Evolutionary conservation across 2,888 invertebrate genomes (phyloP).

Genomic region (Allophyes oxyacanthae): DNA sequence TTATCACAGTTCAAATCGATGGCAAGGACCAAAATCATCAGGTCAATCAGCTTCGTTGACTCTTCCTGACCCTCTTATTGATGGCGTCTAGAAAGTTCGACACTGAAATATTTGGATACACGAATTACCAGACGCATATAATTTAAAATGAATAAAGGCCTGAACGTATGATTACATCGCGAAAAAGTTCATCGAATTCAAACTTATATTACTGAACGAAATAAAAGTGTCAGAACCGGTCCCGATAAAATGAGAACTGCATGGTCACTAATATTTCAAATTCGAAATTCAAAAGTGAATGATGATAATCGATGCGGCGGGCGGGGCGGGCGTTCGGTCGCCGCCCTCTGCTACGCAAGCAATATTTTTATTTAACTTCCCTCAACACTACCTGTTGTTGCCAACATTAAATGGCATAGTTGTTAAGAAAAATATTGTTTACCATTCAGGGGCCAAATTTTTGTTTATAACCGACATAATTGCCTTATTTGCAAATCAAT

Average conservation of each 20-base stretch:
- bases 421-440: conserved; percentile 43
- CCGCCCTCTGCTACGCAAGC: conserved; percentile 39
- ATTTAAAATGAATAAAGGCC: conserved; percentile 38
- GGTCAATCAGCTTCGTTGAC: conserved; percentile 70
- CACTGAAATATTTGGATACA: conserved; percentile 46
- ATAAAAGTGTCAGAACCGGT: conserved; percentile 54
- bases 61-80: conserved; percentile 68
- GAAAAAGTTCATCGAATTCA: conserved; percentile 19
- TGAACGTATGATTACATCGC: conserved; percentile 28
- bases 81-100: conserved; percentile 73
- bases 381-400: conserved; percentile 7
- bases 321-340: conserved; percentile 44
- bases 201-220: conserved; percentile 43
- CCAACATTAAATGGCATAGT: conserved; percentile 45
- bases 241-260: conserved; percentile 48
- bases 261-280: conserved; percentile 60
- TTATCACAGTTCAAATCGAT: conserved; percentile 66
- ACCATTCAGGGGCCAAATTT: conserved; percentile 55
- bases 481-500: conserved; percentile 48
- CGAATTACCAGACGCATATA: conserved; percentile 26
- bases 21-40: conserved; percentile 68
- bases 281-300: conserved; percentile 51
- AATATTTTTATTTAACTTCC: conserved; percentile 27
- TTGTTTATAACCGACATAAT: conserved; percentile 44
- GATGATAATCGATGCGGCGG: conserved; percentile 32